Conservation (phyloP, 2,888 invertebrate genomes). For the Aphodius granarius region DNA sequence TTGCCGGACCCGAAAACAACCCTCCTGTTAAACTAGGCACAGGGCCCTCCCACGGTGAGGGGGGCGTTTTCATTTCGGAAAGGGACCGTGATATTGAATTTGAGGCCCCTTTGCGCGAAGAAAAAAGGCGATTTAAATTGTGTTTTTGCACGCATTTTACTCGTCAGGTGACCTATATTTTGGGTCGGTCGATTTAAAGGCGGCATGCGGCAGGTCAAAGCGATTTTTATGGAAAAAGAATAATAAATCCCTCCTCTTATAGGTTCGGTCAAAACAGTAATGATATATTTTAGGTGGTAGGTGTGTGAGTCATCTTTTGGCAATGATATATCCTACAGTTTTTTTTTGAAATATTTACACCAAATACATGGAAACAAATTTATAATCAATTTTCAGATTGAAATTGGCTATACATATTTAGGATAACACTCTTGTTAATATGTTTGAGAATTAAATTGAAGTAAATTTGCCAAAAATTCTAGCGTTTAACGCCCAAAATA, state of each 20-base stretch:
- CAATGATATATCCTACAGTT: background rate
- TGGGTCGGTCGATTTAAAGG: background rate
- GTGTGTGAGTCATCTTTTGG: background rate
- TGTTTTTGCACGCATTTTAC: background rate
- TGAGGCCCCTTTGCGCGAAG: background rate
- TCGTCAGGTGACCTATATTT: background rate
- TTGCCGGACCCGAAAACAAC: constrained; percentile 23
- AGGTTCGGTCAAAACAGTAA: background rate
- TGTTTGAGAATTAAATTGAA: too few species aligned
- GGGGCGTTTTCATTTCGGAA: constrained; percentile 8
- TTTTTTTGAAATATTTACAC: background rate
- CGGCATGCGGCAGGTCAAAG: background rate
- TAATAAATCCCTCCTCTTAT: background rate
- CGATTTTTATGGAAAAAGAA: background rate
- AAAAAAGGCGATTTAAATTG: background rate
- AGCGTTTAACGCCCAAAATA: too few species aligned
- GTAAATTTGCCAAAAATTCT: too few species aligned
- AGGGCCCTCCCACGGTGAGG: constrained; percentile 22
- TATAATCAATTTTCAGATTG: too few species aligned
- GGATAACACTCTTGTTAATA: too few species aligned
- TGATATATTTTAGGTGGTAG: background rate
- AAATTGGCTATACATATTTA: too few species aligned
- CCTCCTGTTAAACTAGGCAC: constrained; percentile 25
- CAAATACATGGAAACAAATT: too few species aligned
- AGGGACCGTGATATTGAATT: constrained; percentile 1